A percentile compares a stretch with the other conserved stretches of the same genome.
Evolutionary conservation across 2,113 vertebrate genomes (phyloP).

Genomic region (Cryptoleucopteryx plumbea): DNA sequence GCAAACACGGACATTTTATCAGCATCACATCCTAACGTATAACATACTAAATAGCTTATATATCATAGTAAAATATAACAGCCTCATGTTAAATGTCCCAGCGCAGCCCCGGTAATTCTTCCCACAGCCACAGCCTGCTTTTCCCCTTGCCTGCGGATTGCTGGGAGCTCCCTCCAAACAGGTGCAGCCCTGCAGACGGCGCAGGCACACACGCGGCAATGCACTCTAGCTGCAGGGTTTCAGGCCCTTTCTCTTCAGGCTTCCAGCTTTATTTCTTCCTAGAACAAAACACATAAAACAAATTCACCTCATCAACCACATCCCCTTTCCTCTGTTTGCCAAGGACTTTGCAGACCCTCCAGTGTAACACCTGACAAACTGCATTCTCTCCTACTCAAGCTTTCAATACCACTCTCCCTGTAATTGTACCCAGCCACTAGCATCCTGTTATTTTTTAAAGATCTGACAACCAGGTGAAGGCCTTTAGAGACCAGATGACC

Average conservation of each 20-base stretch:
- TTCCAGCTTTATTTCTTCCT: background rate
- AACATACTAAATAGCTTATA: background rate
- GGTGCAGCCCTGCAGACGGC: background rate
- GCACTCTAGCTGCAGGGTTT: background rate
- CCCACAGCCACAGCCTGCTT: background rate
- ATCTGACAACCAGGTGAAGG: background rate
- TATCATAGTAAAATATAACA: background rate
- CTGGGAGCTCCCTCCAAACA: background rate
- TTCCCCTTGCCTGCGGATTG: background rate
- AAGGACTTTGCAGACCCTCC: background rate
- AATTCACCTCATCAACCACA: constrained; percentile 20
- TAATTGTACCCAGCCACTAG: background rate
- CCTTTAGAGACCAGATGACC: background rate
- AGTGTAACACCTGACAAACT: background rate
- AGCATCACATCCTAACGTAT: background rate
- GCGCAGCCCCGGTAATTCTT: background rate
- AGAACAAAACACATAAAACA: background rate
- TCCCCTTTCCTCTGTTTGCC: background rate
- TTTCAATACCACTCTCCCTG: background rate
- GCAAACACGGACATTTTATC: background rate
- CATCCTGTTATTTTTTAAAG: background rate
- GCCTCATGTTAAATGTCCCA: background rate
- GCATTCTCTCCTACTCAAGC: background rate
- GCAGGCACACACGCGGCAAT: background rate
- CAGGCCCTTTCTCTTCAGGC: background rate